Evolutionary conservation across 2,888 invertebrate genomes (phyloP).

Genomic region (Phlogophora meticulosa): DNA sequence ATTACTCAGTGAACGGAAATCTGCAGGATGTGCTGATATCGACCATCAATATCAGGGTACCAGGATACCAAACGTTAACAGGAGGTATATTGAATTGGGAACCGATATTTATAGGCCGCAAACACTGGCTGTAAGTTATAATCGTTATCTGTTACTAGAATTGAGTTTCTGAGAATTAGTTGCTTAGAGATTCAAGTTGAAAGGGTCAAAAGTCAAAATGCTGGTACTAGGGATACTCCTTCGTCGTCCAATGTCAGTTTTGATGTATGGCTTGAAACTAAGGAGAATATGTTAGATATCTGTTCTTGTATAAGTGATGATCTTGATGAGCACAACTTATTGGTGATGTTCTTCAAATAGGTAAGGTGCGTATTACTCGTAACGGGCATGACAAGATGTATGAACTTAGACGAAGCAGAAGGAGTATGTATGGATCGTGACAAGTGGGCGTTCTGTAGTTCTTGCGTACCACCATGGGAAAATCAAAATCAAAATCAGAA

Average conservation of each 20-base stretch:
- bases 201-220: neutral
- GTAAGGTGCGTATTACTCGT: no score
- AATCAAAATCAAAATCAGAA: no score
- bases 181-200: constrained; percentile 23
- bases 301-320: no score
- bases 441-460: no score
- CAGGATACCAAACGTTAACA: constrained; percentile 71
- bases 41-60: constrained; percentile 73
- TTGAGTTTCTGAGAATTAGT: constrained; percentile 12
- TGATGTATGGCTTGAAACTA: neutral
- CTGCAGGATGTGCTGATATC: constrained; percentile 82
- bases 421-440: no score
- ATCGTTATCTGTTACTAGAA: constrained; percentile 53
- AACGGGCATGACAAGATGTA: no score
- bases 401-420: no score
- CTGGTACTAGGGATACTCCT: neutral
- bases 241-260: neutral
- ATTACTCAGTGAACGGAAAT: constrained; percentile 81
- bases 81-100: constrained; percentile 75
- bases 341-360: no score
- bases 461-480: no score
- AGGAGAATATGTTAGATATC: no score
- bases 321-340: no score
- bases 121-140: constrained; percentile 61
- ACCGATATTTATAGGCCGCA: constrained; percentile 76